Conservation (phyloP, 2,797 vertebrate genomes). For the Rhinatrema bivittatum region DNA sequence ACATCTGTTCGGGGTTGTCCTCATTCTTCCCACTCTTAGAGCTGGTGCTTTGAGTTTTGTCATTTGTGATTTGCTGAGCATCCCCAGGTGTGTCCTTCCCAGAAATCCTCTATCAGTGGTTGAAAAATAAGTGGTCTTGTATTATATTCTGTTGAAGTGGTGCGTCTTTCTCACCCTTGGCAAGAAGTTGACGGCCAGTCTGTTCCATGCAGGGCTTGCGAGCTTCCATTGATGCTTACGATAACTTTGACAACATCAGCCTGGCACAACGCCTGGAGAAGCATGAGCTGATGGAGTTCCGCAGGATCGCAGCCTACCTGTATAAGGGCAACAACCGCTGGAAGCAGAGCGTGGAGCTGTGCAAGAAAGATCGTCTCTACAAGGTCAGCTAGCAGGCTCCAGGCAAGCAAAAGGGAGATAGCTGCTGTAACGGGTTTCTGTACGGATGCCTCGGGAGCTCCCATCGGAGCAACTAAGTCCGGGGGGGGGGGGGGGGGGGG, state of each 20-base stretch:
- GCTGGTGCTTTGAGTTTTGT: no score
- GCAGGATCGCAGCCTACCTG: conserved; percentile 79
- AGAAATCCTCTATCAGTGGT: no score
- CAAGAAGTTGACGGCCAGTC: background rate
- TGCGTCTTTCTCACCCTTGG: no score
- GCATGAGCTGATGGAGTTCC: conserved; percentile 83
- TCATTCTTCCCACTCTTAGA: no score
- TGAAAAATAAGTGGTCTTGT: no score
- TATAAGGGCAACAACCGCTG: conserved; percentile 86
- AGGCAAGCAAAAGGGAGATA: no score
- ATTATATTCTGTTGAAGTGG: no score
- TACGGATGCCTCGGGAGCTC: no score
- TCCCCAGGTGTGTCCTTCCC: no score
- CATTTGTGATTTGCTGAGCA: background rate
- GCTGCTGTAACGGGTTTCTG: no score
- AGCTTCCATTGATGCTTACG: conserved; percentile 81
- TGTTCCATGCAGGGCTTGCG: conserved; percentile 65
- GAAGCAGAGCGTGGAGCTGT: conserved; percentile 88
- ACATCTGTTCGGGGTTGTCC: background rate
- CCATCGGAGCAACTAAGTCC: no score
- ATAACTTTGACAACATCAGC: conserved; percentile 82
- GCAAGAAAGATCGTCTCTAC: conserved; percentile 85
- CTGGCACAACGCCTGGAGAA: conserved; percentile 83
- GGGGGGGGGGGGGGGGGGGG: no score
- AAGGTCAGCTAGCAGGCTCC: conserved; percentile 65